Conservation (phyloP, 2,113 vertebrate genomes). For the Peromyscus leucopus region DNA sequence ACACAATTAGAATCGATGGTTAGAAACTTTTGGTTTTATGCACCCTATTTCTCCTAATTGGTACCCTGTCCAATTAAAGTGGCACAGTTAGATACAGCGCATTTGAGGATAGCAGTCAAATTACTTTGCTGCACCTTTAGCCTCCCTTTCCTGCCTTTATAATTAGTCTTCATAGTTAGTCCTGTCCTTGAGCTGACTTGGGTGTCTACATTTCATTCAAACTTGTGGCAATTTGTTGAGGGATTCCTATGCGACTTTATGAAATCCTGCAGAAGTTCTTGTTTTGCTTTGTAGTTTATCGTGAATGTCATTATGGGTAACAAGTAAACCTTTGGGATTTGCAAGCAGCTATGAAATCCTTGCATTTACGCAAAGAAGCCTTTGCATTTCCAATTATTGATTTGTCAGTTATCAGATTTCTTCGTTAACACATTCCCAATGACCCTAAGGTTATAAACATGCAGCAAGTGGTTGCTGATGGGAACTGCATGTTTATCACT, state of each 20-base stretch:
- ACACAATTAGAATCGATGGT: not conserved
- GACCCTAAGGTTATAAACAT: not conserved
- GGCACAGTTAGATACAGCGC: not conserved
- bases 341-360: not conserved
- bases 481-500: not conserved
- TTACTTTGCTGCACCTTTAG: not conserved
- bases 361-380: no score
- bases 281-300: not conserved
- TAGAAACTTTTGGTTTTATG: not conserved
- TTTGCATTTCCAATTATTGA: not conserved
- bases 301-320: not conserved
- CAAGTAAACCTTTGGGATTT: not conserved
- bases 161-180: not conserved
- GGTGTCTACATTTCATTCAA: not conserved
- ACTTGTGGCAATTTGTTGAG: not conserved
- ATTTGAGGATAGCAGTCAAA: not conserved
- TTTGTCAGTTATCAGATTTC: no score
- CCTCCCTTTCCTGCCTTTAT: not conserved
- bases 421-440: no score
- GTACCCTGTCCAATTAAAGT: fast-evolving
- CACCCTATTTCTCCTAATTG: not conserved
- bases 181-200: not conserved
- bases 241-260: not conserved
- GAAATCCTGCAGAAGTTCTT: not conserved
- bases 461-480: not conserved